Evolutionary conservation across 2,888 invertebrate species (phyloP).

Genomic region (Dascillus cervinus): DNA sequence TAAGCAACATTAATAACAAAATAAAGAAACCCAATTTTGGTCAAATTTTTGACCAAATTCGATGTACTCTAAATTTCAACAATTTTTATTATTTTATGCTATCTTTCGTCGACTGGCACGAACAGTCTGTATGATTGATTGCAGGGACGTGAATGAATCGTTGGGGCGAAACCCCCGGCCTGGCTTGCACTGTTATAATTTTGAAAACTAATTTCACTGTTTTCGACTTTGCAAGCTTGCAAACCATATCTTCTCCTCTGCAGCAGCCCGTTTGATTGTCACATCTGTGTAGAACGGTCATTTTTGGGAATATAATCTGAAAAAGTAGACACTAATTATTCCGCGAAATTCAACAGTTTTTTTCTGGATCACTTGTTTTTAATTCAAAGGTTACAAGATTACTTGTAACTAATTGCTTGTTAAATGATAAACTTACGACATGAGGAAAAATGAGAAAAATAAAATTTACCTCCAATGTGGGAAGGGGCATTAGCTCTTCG

Average conservation of each 20-base stretch:
- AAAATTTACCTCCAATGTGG: constrained; percentile 1
- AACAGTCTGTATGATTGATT: constrained; percentile 10
- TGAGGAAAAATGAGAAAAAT: no score
- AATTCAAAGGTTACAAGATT: no score
- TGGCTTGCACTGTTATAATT: constrained; percentile 18
- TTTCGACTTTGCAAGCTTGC: constrained; percentile 28
- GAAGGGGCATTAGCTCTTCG: no score
- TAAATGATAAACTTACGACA: no score
- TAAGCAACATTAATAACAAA: no score
- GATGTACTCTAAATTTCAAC: neutral
- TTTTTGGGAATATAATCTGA: constrained; percentile 32
- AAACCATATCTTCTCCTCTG: constrained; percentile 24
- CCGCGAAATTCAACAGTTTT: neutral
- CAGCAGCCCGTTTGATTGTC: constrained; percentile 33
- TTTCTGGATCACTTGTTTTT: no score
- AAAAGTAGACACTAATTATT: constrained; percentile 3
- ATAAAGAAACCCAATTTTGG: neutral
- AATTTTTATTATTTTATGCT: constrained; percentile 4
- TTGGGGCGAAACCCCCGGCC: constrained; percentile 1
- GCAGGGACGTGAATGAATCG: constrained; percentile 5
- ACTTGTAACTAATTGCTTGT: no score
- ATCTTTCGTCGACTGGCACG: constrained; percentile 6
- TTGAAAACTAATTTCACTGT: constrained; percentile 35
- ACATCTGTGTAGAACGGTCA: constrained; percentile 34
- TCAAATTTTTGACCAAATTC: no score